Conservation (phyloP, 2,113 vertebrate species). For the Alligator sinensis region DNA sequence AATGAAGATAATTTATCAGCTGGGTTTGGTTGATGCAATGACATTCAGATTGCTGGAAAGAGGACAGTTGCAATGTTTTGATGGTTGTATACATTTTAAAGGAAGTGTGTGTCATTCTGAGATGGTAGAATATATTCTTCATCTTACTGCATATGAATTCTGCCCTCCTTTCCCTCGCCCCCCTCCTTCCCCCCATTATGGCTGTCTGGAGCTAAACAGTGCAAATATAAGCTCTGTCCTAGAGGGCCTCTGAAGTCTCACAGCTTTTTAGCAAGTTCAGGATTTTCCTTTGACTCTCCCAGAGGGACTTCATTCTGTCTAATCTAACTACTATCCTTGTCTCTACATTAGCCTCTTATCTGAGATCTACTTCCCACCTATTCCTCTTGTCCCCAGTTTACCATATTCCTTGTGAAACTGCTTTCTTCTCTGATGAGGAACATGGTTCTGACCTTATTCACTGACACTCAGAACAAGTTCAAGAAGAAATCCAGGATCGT, state of each 20-base stretch:
- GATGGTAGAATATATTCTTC: neutral
- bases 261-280: neutral
- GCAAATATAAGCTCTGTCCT: neutral
- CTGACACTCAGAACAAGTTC: neutral
- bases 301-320: neutral
- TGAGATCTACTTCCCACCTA: neutral
- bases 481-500: neutral
- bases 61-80: neutral
- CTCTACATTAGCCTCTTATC: accelerated
- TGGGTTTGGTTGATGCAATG: neutral
- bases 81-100: neutral
- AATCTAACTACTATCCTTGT: neutral
- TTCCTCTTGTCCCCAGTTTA: neutral
- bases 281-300: neutral
- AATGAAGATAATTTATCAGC: neutral
- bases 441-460: neutral
- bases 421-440: neutral
- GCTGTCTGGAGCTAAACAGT: neutral
- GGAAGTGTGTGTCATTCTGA: neutral
- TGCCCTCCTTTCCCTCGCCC: too few species aligned
- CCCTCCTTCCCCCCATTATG: neutral
- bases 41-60: neutral
- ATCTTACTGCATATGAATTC: neutral
- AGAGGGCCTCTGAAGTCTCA: neutral
- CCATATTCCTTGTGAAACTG: neutral